Conservation (phyloP, 2,888 invertebrate species). For the Priocnemis perturbator region DNA sequence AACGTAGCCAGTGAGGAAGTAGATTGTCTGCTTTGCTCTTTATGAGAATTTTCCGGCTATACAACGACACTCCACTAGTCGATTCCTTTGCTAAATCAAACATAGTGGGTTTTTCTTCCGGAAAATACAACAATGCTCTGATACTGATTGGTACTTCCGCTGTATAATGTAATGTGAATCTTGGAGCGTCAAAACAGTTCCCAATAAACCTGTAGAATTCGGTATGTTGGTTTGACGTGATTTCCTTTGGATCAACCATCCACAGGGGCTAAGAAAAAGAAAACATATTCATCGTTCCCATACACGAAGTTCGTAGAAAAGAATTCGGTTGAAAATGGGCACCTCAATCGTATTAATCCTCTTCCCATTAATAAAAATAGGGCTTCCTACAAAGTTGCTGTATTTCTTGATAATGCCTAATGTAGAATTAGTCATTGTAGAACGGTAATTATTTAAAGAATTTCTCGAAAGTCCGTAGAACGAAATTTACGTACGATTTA, state of each 20-base stretch:
- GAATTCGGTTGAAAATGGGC: conserved; percentile 11
- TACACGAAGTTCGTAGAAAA: not conserved
- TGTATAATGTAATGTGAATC: conserved; percentile 94
- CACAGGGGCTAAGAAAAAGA: conserved; percentile 84
- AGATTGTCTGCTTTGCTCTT: conserved; percentile 93
- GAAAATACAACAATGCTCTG: conserved; percentile 93
- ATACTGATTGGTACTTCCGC: conserved; percentile 95
- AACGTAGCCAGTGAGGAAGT: conserved; percentile 95
- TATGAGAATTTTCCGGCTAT: conserved; percentile 94
- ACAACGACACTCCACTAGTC: conserved; percentile 91
- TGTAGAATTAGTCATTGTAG: conserved; percentile 17
- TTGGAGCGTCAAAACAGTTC: conserved; percentile 90
- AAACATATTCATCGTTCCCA: not conserved
- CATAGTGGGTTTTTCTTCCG: conserved; percentile 93
- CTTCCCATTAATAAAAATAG: conserved; percentile 93
- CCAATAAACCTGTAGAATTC: conserved; percentile 95
- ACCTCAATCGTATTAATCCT: conserved; percentile 92
- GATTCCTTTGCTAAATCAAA: conserved; percentile 93
- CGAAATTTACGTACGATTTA: conserved; percentile 80
- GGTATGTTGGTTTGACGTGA: conserved; percentile 89
- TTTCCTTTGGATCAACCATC: conserved; percentile 93
- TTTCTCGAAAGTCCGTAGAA: not conserved
- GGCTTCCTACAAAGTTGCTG: conserved; percentile 97
- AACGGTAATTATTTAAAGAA: conserved; percentile 17
- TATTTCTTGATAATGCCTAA: conserved; percentile 93